Conservation (phyloP, 1,140 invertebrate genomes). For the Drosophila busckii region DNA sequence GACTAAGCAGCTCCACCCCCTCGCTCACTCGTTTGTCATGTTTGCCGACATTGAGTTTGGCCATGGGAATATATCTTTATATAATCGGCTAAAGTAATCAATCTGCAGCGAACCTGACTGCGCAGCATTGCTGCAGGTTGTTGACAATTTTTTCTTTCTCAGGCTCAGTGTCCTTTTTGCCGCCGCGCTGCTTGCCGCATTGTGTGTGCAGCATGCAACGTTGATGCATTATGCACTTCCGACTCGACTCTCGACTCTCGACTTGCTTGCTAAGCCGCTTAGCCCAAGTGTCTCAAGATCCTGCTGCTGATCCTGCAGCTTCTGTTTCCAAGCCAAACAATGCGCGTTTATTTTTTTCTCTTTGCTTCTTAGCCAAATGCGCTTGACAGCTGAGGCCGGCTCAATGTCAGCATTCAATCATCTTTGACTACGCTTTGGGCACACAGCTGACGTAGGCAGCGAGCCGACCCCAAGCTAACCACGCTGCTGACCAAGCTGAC, state of each 20-base stretch:
- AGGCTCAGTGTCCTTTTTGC: constrained; percentile 60
- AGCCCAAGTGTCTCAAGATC: constrained; percentile 59
- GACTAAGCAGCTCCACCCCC: no score
- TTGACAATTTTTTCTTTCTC: constrained; percentile 44
- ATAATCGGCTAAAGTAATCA: constrained; percentile 71
- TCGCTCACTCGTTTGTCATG: no score
- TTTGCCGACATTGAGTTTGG: constrained; percentile 53
- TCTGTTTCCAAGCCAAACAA: no score
- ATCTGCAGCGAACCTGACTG: constrained; percentile 53
- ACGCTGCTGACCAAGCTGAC: constrained; percentile 35
- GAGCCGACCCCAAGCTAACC: constrained; percentile 6
- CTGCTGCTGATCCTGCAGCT: constrained; percentile 5
- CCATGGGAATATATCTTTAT: constrained; percentile 56
- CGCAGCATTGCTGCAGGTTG: constrained; percentile 65
- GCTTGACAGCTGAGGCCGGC: constrained; percentile 61
- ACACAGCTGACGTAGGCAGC: constrained; percentile 25
- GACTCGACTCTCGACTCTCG: constrained; percentile 41
- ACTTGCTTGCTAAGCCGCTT: constrained; percentile 58
- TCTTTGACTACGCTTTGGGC: constrained; percentile 15
- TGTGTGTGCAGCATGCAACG: constrained; percentile 57
- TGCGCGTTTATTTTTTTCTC: constrained; percentile 9
- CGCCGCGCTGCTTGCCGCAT: constrained; percentile 73
- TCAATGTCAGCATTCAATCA: constrained; percentile 42
- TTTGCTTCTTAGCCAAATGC: constrained; percentile 65
- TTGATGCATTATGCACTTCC: constrained; percentile 75